Base-by-base conservation (phyloP, 2,797 vertebrate genomes). In the Monodelphis domestica region DNA sequence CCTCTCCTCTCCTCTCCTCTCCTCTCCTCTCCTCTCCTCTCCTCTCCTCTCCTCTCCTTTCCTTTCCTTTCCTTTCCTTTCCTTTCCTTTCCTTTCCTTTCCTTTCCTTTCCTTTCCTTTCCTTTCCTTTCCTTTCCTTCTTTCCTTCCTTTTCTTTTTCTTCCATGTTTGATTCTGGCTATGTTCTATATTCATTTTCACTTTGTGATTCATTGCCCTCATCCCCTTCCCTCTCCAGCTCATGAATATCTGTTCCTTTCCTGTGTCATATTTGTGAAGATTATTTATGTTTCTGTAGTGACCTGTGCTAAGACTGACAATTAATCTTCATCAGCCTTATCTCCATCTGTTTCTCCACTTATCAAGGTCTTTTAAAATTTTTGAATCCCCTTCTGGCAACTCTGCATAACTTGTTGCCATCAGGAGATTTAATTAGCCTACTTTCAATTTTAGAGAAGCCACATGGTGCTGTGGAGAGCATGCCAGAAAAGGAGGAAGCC, bases 301-400 rank as follows among this genome's bases (percentile, higher is more conserved):
- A 93, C 53, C n/a, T 45, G 30, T 88, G 55, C 89, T 84, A 63
- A 30, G 11, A 15, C 6, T 59, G 90, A 87, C 89, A 38, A 70
- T 70, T 38, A 38, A 78, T 78, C 70, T 78, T 45, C 6, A 1
- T 33, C n/a, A 51, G 59, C 90, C 78, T 87, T 88, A 89, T 54
- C 38, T 93, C 88, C 33, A 5, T 28, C 53, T 78, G 70, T 26
- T n/a, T 91, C 88, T 55, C 70, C 50, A 78, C 9, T 78, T 78
- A 78, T 45, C 70, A 92, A 59, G 92, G 53, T 53, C 59, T 78
- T 78, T 92, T 63, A 55, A 63, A 93, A n/a, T 89, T 45, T 78
- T 50, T 57, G 54, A 51, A 28, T 51, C 38, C 30, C 54, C 21
- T 89, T 89, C 53, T 92, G 12, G 0, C 21, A 29, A 89, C 26